phyloP scores from a whole-genome alignment of 2,797 vertebrate genomes.

The Periparus ater region DNA sequence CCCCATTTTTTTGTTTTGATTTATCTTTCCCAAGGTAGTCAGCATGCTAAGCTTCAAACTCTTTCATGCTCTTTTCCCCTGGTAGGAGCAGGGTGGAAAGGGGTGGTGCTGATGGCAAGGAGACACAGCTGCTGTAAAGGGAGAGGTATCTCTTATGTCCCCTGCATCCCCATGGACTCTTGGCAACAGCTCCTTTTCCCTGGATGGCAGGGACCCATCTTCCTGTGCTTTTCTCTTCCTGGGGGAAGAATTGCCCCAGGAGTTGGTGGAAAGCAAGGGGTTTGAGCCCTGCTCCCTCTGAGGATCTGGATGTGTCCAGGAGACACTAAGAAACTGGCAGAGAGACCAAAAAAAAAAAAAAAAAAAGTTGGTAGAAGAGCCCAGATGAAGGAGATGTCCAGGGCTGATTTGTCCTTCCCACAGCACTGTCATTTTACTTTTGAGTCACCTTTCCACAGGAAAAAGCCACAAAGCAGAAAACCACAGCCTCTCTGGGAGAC shows the following conservation, averaged over 20 bases:
- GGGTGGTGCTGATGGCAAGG: accelerated
- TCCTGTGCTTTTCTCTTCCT: not conserved
- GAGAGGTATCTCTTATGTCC: not conserved
- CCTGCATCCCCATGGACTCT: not conserved
- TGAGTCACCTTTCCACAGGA: not conserved
- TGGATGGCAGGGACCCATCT: accelerated
- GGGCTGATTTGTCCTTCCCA: not conserved
- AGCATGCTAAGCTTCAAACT: not conserved
- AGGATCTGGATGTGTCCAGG: not conserved
- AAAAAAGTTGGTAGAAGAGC: not conserved
- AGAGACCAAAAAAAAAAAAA: not conserved
- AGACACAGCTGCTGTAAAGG: not conserved
- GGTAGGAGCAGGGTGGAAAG: not conserved
- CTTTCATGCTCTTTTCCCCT: not conserved
- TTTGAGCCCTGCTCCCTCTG: not conserved
- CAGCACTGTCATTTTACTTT: not conserved
- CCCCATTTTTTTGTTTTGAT: not conserved
- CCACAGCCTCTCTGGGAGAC: accelerated
- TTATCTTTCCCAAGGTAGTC: not conserved
- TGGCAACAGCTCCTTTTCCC: not conserved
- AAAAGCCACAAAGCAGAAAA: not conserved
- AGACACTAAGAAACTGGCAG: not conserved
- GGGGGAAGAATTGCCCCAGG: not conserved
- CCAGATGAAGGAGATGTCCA: not conserved
- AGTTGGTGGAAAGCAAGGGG: accelerated